Conservation (phyloP, 2,888 invertebrate species). For the Cephus nigrinus region DNA sequence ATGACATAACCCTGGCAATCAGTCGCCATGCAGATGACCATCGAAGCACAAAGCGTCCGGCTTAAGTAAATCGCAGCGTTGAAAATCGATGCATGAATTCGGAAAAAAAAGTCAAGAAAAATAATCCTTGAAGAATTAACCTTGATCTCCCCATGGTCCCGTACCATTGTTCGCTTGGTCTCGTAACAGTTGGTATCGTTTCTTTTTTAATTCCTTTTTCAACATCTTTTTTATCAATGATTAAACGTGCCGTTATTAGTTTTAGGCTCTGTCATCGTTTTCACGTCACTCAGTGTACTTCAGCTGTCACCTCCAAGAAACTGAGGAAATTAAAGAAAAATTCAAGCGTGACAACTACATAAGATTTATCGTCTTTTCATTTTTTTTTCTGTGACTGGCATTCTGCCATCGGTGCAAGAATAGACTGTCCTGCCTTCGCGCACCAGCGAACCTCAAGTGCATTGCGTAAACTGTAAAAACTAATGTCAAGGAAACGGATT, state of each 20-base stretch:
- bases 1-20: neutral
- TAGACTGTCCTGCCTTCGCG: slow-evolving; percentile 31
- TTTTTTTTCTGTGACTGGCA: slow-evolving; percentile 26
- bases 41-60: neutral
- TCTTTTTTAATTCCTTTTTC: neutral
- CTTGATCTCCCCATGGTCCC: neutral
- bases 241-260: too few relatives aligned
- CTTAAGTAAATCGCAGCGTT: neutral
- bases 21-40: neutral
- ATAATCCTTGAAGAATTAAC: neutral
- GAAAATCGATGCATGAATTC: slow-evolving; percentile 9
- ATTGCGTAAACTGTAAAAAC: slow-evolving; percentile 4
- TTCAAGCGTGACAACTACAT: neutral
- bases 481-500: too few relatives aligned
- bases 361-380: neutral
- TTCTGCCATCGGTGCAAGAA: slow-evolving; percentile 39
- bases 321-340: neutral
- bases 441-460: neutral
- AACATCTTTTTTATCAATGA: neutral
- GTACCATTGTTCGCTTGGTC: neutral
- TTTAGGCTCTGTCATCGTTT: neutral
- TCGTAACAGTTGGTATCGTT: neutral
- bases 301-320: neutral
- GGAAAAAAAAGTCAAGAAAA: neutral
- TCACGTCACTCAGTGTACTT: too few relatives aligned